Evolutionary conservation across 1,140 invertebrate species (phyloP).

Genomic region (Spodoptera frugiperda): DNA sequence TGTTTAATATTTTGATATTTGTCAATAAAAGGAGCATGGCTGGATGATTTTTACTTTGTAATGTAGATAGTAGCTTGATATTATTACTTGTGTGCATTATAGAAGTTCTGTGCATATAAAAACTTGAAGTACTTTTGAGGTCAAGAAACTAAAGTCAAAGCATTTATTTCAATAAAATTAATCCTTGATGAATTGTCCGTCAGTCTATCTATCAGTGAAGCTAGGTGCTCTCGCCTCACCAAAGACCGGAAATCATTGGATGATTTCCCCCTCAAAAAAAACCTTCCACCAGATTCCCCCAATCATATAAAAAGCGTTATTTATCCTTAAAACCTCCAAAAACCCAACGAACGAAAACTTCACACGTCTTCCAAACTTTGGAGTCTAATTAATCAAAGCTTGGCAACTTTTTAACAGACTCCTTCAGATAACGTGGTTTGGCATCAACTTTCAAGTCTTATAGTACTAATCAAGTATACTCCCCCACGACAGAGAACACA

Average conservation of each 20-base stretch:
- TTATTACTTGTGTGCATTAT: background rate
- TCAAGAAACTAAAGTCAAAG: too few relatives aligned
- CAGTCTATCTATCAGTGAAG: too few relatives aligned
- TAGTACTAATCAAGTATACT: slow-evolving; percentile 73
- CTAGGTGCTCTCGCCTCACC: too few relatives aligned
- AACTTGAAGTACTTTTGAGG: too few relatives aligned
- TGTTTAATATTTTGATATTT: slow-evolving; percentile 38
- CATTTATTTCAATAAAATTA: too few relatives aligned
- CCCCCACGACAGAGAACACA: slow-evolving; percentile 75
- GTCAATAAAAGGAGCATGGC: background rate
- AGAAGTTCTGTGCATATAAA: too few relatives aligned
- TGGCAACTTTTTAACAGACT: slow-evolving; percentile 32
- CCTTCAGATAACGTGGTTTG: slow-evolving; percentile 29
- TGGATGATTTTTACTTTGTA: background rate
- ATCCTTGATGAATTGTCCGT: too few relatives aligned
- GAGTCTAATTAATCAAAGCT: slow-evolving; percentile 29
- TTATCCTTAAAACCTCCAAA: slow-evolving; percentile 8
- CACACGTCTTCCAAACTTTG: slow-evolving; percentile 10
- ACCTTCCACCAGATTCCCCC: too few relatives aligned
- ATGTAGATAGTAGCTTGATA: background rate
- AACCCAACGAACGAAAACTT: slow-evolving; percentile 19
- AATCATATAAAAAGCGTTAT: too few relatives aligned
- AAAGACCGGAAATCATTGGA: too few relatives aligned
- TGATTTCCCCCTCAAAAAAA: too few relatives aligned
- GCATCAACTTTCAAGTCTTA: slow-evolving; percentile 47